Evolutionary conservation across 1,140 invertebrate genomes (phyloP), one percentile per base, ranked within the genome.

Genomic region (Contarinia nasturtii): DNA sequence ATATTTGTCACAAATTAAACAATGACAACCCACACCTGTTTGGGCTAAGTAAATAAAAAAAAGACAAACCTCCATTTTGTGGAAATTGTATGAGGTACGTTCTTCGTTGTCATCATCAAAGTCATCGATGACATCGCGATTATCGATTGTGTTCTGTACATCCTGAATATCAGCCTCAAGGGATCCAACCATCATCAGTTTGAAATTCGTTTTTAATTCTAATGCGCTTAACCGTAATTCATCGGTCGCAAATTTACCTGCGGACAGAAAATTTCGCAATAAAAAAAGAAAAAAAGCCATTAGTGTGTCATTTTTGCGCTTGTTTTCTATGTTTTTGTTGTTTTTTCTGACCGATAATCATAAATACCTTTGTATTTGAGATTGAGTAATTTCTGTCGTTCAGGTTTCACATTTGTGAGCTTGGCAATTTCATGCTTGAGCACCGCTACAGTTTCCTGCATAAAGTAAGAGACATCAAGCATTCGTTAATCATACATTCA

Each of bases 171-270:
- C 87, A 56, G 90, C 82, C 61, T 96, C 93, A 19, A 86, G 68
- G 1, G 89, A 94, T 0, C 92, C 93, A 75, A 97, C 92, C 80
- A 97, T 86, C 88, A 96, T 94, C 14, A 97, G 74, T 66, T 94
- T 93, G 48, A 86, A 82, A 33, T 85, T 85, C n/a, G 79, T 75
- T 60, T 90, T 92, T 4, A 93, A 61, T 51, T 80, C 80, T 38
- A 92, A 59, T 19, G 74, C 65, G 12, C 71, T 69, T 17, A 93
- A 64, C 42, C 71, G 71, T 51, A 78, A 75, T 50, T 77, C 77
- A 64, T 92, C 84, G 47, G 77, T 72, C 0, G 86, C 79, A 48
- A 77, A 71, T 70, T 88, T 89, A 20, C 86, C 88, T 93, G 55
- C 15, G 64, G 60, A 49, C 51, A 46, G 38, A 44, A 44, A n/a